Evolutionary conservation across 2,113 vertebrate genomes (phyloP).

Genomic region (Rostratula benghalensis): DNA sequence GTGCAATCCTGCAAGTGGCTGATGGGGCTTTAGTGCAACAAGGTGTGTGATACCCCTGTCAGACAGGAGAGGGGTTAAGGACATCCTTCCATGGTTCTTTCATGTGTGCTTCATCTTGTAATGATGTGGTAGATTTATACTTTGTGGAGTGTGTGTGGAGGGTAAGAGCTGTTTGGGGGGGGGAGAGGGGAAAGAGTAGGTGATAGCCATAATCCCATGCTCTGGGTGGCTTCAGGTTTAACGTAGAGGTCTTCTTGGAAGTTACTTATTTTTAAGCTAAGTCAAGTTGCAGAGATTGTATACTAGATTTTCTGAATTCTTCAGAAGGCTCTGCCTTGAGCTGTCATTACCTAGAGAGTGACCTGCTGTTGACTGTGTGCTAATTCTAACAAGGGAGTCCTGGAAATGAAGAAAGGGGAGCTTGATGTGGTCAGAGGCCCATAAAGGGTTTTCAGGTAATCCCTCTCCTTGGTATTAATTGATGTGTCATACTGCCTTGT

Average conservation of each 20-base stretch:
- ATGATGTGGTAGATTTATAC: background rate
- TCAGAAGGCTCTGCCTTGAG: background rate
- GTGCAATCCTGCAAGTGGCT: background rate
- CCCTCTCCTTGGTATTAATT: background rate
- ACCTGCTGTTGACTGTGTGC: background rate
- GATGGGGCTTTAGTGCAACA: rapidly evolving
- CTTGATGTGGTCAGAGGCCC: background rate
- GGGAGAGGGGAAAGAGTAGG: background rate
- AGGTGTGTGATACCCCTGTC: background rate
- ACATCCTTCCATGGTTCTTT: background rate
- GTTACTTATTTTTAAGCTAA: background rate
- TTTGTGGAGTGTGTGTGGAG: background rate
- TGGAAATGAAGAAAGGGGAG: background rate
- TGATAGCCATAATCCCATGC: rapidly evolving
- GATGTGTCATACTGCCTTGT: background rate
- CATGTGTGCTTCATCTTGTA: background rate
- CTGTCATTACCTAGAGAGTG: background rate
- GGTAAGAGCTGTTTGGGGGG: background rate
- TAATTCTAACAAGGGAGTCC: background rate
- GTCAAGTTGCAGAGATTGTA: background rate
- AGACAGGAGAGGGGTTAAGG: background rate
- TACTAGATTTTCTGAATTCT: no score
- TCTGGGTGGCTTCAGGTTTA: background rate
- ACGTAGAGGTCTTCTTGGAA: background rate
- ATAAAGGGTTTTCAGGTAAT: background rate